A percentile compares a stretch with the other conserved stretches of the same genome.
Evolutionary conservation across 35 echinoderm and acorn worm species (phyloP).

Genomic region (Stichopus chloronotus): DNA sequence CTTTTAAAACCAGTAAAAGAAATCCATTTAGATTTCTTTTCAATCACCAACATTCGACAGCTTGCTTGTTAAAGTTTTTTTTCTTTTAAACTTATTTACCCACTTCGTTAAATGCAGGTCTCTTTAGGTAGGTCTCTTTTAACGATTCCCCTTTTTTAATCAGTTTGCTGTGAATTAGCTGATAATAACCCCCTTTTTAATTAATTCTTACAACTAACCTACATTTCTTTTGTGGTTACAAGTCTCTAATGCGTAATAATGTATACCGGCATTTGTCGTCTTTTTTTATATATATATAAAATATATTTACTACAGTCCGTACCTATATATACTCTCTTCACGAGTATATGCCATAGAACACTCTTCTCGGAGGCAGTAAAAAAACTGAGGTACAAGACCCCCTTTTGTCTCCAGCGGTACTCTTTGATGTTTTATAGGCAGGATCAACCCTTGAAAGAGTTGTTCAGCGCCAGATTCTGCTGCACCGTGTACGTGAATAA

Average conservation of each 20-base stretch:
- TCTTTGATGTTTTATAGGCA: slow-evolving; percentile 50
- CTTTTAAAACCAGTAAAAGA: no score
- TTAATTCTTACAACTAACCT: background rate
- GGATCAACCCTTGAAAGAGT: slow-evolving; percentile 43
- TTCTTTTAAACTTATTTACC: no score
- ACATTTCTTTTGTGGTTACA: background rate
- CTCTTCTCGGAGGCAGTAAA: background rate
- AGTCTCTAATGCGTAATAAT: background rate
- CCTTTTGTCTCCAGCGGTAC: slow-evolving; percentile 35
- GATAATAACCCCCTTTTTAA: background rate
- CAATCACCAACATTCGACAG: no score
- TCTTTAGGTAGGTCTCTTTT: no score
- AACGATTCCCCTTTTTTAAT: background rate
- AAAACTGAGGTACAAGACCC: slow-evolving; percentile 32
- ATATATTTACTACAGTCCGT: no score
- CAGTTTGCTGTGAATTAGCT: background rate
- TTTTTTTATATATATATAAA: no score
- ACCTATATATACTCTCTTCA: no score
- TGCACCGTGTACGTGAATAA: slow-evolving; percentile 23
- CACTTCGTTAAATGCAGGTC: no score
- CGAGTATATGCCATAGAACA: no score
- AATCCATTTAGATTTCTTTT: no score
- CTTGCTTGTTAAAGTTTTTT: no score
- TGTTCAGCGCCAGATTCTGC: background rate
- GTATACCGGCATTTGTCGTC: background rate